phyloP scores from a whole-genome alignment of 2,797 vertebrate genomes.

The Neomorphus geoffroyi region DNA sequence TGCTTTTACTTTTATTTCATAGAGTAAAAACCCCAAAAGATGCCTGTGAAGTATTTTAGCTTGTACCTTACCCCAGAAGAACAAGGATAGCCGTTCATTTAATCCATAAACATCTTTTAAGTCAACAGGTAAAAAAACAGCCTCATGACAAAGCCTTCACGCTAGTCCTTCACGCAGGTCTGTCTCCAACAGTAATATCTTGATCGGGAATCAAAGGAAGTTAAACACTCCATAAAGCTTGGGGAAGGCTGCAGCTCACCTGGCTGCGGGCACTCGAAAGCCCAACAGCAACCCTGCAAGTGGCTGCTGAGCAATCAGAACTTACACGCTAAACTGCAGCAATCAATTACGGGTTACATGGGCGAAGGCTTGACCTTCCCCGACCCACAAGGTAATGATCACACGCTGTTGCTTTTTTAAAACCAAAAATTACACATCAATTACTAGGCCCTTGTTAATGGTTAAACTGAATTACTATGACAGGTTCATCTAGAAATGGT shows the following conservation, averaged over 20 bases:
- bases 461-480: constrained; percentile 49
- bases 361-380: constrained; percentile 38
- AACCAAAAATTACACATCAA: constrained; percentile 58
- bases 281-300: not conserved
- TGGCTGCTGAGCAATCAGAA: not conserved
- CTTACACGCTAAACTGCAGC: not conserved
- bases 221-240: not conserved
- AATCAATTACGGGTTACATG: constrained; percentile 21
- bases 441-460: constrained; percentile 59
- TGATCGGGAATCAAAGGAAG: not conserved
- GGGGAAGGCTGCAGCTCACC: not conserved
- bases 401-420: constrained; percentile 46
- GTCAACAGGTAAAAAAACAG: not conserved
- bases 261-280: not conserved
- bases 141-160: not conserved
- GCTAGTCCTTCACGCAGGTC: not conserved
- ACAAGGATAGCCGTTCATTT: not conserved
- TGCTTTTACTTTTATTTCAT: not conserved
- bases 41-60: not conserved
- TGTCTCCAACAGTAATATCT: not conserved
- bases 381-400: constrained; percentile 28
- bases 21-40: not conserved
- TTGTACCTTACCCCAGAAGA: not conserved
- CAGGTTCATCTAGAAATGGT: not conserved
- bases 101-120: not conserved